Evolutionary conservation across 2,797 vertebrate genomes (phyloP).

Genomic region (Micropoecilia bifurca): DNA sequence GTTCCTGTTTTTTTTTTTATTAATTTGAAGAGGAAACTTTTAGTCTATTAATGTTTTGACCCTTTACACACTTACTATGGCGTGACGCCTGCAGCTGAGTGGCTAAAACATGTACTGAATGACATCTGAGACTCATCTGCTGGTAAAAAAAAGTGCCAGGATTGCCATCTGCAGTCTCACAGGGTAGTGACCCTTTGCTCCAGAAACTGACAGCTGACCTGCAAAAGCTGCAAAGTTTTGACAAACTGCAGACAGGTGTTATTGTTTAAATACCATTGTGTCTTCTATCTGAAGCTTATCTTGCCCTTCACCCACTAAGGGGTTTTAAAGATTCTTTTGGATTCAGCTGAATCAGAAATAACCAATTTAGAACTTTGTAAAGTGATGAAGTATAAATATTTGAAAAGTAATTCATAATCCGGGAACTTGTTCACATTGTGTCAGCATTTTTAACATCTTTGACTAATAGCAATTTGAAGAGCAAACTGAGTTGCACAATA

Average conservation of each 20-base stretch:
- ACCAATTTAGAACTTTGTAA: neutral
- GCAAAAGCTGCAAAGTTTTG: constrained; percentile 34
- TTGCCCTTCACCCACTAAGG: neutral
- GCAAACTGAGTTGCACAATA: neutral
- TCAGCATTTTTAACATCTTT: neutral
- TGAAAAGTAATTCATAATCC: neutral
- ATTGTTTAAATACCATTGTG: constrained; percentile 41
- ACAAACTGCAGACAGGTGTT: constrained; percentile 46
- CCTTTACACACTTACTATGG: constrained; percentile 22
- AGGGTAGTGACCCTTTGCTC: constrained; percentile 18
- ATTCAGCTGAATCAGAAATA: neutral
- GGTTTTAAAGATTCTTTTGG: neutral
- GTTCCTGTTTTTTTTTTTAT: constrained; percentile 37
- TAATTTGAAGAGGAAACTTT: constrained; percentile 45
- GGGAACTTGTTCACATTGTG: neutral
- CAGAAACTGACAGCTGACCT: constrained; percentile 37
- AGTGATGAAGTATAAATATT: neutral
- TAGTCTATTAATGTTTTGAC: constrained; percentile 10
- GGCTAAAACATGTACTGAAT: neutral
- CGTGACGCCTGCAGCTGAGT: neutral
- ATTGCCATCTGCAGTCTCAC: constrained; percentile 33
- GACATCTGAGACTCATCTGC: constrained; percentile 35
- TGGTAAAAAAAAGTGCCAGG: constrained; percentile 19
- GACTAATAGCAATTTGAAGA: neutral
- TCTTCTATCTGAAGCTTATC: constrained; percentile 1